Conservation (phyloP, 2,888 invertebrate species). For the Acronicta psi region DNA sequence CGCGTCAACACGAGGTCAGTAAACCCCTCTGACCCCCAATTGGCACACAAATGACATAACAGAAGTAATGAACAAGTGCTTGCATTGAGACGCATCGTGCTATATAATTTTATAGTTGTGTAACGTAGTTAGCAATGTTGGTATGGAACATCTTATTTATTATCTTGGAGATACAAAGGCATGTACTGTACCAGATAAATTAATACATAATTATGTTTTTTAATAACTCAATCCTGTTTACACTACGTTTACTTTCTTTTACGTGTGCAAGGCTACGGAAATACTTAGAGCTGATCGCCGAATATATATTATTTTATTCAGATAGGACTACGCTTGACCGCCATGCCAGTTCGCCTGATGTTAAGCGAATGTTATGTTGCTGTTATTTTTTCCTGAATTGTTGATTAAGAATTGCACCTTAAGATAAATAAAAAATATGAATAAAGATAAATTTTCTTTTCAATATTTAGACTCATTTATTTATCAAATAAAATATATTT, state of each 20-base stretch:
- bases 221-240: background rate
- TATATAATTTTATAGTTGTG: conserved; percentile 7
- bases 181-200: background rate
- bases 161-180: background rate
- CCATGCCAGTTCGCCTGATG: too few relatives aligned
- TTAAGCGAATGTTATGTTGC: too few relatives aligned
- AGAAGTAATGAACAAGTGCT: conserved; percentile 16
- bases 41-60: conserved; percentile 40
- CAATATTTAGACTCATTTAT: too few relatives aligned
- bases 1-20: conserved; percentile 63
- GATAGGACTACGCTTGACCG: too few relatives aligned
- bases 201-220: background rate
- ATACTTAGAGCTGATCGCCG: too few relatives aligned
- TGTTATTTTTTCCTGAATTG: too few relatives aligned
- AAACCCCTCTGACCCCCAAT: conserved; percentile 61
- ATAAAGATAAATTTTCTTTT: too few relatives aligned
- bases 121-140: background rate
- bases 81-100: conserved; percentile 1
- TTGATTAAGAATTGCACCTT: too few relatives aligned
- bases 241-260: too few relatives aligned
- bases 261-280: background rate
- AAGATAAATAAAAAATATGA: too few relatives aligned
- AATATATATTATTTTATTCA: too few relatives aligned
- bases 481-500: too few relatives aligned
- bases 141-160: conserved; percentile 7